A percentile compares a stretch with the other conserved stretches of the same genome.
These are phyloP conservation scores for Morus bassanus DNA, from an alignment of 2,797 vertebrate species.

Conservation along the genomic window DNA sequence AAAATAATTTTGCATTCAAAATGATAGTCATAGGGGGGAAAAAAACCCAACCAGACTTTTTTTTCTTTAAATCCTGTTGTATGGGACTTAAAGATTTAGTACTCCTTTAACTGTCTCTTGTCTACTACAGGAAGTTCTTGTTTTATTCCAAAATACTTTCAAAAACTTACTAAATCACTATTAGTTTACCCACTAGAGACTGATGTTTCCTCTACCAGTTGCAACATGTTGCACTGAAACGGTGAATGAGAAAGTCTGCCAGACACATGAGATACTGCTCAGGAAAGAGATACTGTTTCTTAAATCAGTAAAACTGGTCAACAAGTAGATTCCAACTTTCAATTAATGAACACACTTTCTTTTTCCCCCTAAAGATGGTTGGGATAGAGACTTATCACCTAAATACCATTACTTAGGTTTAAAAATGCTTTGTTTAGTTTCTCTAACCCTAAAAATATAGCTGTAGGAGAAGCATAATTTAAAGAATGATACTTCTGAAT, in stretches of 20 bases:
- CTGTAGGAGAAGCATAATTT: background rate
- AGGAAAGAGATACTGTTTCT: background rate
- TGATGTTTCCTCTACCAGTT: background rate
- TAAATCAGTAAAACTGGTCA: background rate
- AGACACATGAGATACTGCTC: background rate
- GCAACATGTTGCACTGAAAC: background rate
- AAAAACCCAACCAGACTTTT: rapidly evolving
- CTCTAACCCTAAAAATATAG: background rate
- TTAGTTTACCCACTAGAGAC: background rate
- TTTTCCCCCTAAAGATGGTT: background rate
- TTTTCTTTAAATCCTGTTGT: background rate
- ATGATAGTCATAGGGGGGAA: rapidly evolving
- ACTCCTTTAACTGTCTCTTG: background rate
- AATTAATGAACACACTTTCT: background rate
- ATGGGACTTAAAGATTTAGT: background rate
- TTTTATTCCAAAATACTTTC: background rate
- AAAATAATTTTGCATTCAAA: background rate
- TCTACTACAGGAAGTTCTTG: background rate
- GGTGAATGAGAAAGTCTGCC: background rate
- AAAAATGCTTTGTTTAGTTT: background rate
- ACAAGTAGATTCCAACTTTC: background rate
- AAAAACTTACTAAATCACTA: background rate
- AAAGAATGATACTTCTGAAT: background rate
- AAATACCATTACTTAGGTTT: background rate
- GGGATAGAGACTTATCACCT: background rate